Evolutionary conservation across 2,888 invertebrate genomes (phyloP), one percentile per base, ranked within the genome.

Genomic region (Chymomyza procnemis): DNA sequence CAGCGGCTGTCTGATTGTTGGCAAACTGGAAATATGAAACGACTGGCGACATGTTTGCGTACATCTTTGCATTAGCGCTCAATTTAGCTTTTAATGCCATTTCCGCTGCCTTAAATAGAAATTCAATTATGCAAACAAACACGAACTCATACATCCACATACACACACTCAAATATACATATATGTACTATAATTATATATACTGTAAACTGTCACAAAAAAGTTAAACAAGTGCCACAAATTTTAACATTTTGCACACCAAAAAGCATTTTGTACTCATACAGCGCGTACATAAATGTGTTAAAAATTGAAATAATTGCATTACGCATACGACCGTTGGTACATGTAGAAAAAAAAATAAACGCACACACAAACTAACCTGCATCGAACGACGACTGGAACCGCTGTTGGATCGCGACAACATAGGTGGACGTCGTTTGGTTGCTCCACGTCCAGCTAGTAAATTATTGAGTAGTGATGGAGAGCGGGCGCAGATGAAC

Each of bases 401-500:
- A 52, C 95, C 96, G 76, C 96, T 96, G 91, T 97, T 97, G 69
- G 97, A 97, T 81, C 97, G 94, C 22, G 97, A 97, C 64, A 97
- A 92, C 91, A 96, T 94, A n/a, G 97, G 97, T 14, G 97, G 96
- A 67, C 97, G 93, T 60, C 97, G 93, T 90, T 97, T 97, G 70
- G 97, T 97, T 68, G 97, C 97, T 52, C 97, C 97, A 75, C 97
- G 93, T 62, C 97, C 97, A 50, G 97, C 97, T 87, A 97, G 93
- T 88, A 97, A 92, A 92, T 97, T 97, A 93, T 97, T 97, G 78
- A 97, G 93, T 85, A 97, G 92, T 66, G 97, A 97, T 48, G 98
- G 98, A 88, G 97, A 97, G 76, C 99, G 94, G 68, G 98, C 98
- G 91, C 98, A 98, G 85, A 99, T 98, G 91, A 98, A 97, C 79